Base-by-base conservation (phyloP, 2,113 vertebrate genomes). In the Garra rufa region DNA sequence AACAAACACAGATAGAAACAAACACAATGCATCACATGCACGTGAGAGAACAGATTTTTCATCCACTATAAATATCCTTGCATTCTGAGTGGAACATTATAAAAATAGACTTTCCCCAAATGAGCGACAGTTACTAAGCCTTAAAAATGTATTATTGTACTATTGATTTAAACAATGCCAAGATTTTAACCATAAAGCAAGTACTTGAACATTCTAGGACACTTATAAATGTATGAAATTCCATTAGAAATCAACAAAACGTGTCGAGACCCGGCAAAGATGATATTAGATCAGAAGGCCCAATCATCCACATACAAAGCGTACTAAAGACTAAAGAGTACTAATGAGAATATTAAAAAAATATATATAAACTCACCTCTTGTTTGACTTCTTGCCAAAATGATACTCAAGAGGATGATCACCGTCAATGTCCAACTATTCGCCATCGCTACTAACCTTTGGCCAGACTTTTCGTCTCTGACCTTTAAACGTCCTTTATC, bases 311-410 rank as follows among this genome's bases (percentile, higher is more conserved):
- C 4, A 3, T 41, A 41, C 4, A 11, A 19, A 38, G 28, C 34
- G 30, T 19, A 34, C 63, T 10, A 21, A 67, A 38, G 65, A 38
- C 8, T 48, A 17, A 17, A 30, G 26, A 67, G 28, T 17, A 21
- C 67, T 11, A 13, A 69, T 21, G 52, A 69, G 65, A 41, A 9
- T 21, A 69, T 4, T 1, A 46, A 10, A 43, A 26, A 1, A 44
- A 80, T n/a, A 1, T 24, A 41, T 52, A 15, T 10, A 4, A 77
- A 82, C 92, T 87, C 86, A 93, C 93, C 93, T 92, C 11, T 9
- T 10, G 81, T 9, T 7, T 2, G 0, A 81, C 81, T 85, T 88
- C 80, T 76, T 13, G 87, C 73, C 75, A 83, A 73, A 70, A 82
- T 63, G 43, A 85, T 14, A n/a, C 61, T 83, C 52, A 85, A 76